A percentile compares a stretch with the other conserved stretches of the same genome.
These are phyloP conservation scores for Neomonachus schauinslandi DNA, from an alignment of 2,113 vertebrate genomes.

Conservation along the genomic window DNA sequence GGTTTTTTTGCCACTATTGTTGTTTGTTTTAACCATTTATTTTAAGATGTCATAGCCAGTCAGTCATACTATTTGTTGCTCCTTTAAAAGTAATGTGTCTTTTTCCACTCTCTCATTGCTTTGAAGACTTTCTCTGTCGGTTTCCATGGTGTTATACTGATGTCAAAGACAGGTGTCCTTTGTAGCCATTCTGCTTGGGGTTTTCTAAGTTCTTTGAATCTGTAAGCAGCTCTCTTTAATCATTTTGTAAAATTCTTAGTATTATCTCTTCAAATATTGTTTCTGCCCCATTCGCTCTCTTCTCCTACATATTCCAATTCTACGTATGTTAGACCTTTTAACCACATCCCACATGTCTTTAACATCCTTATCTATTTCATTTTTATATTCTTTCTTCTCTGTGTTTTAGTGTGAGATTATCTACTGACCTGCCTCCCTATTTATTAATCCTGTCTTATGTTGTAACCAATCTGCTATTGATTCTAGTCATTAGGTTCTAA, in stretches of 20 bases:
- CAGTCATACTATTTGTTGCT: background rate
- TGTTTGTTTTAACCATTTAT: background rate
- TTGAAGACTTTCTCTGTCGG: background rate
- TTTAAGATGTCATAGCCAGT: background rate
- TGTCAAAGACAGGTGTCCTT: background rate
- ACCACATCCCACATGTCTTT: background rate
- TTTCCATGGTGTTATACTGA: background rate
- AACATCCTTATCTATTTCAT: background rate
- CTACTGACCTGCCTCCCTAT: background rate
- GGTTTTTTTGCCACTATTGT: background rate
- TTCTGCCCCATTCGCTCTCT: background rate
- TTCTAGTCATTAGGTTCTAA: background rate
- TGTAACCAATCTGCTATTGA: background rate
- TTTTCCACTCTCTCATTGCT: background rate
- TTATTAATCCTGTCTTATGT: background rate
- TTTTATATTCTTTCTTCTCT: background rate
- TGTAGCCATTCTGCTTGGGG: background rate
- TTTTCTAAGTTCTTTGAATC: background rate
- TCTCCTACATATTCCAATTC: background rate
- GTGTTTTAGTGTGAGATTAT: background rate
- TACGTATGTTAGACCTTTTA: background rate
- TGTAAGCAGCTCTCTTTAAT: background rate
- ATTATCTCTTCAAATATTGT: background rate
- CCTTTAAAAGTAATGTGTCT: background rate
- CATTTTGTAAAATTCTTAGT: background rate